phyloP scores from a whole-genome alignment of 1,140 invertebrate species.

The Drosophila varians region DNA sequence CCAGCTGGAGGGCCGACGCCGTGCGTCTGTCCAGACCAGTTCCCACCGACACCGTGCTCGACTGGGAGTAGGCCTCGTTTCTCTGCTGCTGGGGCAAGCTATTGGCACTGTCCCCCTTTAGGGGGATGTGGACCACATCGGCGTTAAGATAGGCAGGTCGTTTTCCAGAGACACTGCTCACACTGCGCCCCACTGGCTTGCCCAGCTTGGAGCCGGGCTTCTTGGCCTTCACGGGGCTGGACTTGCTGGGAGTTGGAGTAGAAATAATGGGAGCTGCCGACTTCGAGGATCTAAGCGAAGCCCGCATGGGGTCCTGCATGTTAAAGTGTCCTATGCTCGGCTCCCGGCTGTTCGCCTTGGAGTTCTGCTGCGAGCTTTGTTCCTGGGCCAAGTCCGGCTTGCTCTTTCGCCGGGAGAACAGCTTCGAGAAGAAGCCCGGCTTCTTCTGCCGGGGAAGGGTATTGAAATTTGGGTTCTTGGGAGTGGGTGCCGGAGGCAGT shows the following conservation, averaged over 20 bases:
- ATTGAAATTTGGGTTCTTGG: constrained; percentile 83
- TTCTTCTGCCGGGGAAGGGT: constrained; percentile 85
- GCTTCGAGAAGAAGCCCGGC: constrained; percentile 87
- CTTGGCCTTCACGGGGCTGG: constrained; percentile 55
- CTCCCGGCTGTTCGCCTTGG: constrained; percentile 56
- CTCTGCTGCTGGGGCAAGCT: constrained; percentile 62
- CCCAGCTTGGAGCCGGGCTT: constrained; percentile 49
- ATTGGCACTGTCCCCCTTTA: constrained; percentile 85
- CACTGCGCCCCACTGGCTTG: constrained; percentile 85
- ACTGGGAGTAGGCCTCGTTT: constrained; percentile 70
- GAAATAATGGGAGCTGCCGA: constrained; percentile 31
- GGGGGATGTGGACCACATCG: constrained; percentile 86
- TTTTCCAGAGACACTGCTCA: constrained; percentile 85
- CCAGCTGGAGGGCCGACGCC: constrained; percentile 79
- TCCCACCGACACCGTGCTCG: constrained; percentile 77
- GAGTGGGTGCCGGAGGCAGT: constrained; percentile 77
- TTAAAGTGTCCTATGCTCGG: constrained; percentile 67
- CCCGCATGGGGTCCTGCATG: constrained; percentile 64
- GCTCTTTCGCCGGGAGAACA: constrained; percentile 85
- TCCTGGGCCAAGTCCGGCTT: constrained; percentile 74
- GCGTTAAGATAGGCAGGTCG: constrained; percentile 82
- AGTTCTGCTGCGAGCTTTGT: constrained; percentile 30
- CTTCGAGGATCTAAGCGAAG: constrained; percentile 66
- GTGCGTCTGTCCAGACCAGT: constrained; percentile 75
- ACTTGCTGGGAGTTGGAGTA: constrained; percentile 10